Evolutionary conservation across 2,113 vertebrate genomes (phyloP).

Genomic region (Enhydra lutris): DNA sequence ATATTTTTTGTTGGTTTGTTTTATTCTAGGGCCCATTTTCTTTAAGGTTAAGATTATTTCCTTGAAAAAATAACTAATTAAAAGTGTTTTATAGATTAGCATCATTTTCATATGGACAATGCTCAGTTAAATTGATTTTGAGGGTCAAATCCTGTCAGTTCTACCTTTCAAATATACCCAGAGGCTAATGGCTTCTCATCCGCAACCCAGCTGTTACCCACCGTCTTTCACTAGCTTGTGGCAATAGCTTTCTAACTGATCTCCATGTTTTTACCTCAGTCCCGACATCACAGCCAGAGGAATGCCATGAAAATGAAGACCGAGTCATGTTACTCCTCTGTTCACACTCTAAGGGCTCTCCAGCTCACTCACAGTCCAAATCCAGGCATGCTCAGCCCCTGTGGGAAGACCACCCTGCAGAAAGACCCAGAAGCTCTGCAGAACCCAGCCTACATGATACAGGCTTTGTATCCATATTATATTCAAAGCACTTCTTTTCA

Average conservation of each 20-base stretch:
- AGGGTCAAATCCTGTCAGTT: neutral
- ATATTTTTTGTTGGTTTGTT: neutral
- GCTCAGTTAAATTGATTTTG: neutral
- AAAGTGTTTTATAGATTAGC: neutral
- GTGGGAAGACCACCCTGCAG: fast-evolving
- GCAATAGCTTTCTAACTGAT: neutral
- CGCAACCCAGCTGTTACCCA: neutral
- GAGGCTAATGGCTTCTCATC: neutral
- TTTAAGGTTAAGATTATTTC: neutral
- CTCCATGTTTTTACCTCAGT: neutral
- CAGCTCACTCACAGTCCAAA: neutral
- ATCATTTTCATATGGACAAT: neutral
- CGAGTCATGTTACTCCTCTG: neutral
- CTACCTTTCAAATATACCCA: neutral
- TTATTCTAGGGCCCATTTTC: neutral
- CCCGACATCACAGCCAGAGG: neutral
- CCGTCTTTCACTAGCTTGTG: neutral
- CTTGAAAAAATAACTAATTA: neutral
- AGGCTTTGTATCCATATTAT: neutral
- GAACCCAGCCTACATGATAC: neutral
- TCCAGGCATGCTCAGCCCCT: neutral
- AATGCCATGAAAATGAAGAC: neutral
- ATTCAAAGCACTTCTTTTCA: neutral
- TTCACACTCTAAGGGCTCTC: neutral
- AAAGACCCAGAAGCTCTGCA: neutral